Evolutionary conservation across 37 sponge, comb jelly and placozoan species (phyloP).

Genomic region (Agelas oroides): DNA sequence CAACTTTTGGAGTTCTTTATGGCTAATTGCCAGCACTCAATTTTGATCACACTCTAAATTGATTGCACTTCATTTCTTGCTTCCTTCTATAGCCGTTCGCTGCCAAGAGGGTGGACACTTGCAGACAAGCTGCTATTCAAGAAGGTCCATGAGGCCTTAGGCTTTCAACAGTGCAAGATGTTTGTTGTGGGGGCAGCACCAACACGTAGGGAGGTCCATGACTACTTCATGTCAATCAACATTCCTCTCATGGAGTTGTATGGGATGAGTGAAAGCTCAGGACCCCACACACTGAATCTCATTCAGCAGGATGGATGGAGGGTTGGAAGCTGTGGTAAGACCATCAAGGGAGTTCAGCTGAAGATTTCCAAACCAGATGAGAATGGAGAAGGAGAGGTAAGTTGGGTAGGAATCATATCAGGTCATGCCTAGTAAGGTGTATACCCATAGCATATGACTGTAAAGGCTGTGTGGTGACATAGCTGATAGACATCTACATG

Average conservation of each 20-base stretch:
- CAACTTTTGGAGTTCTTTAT: too few relatives aligned
- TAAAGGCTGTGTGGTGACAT: too few relatives aligned
- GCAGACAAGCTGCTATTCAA: slow-evolving; percentile 73
- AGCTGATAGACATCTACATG: too few relatives aligned
- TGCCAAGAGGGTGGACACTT: slow-evolving; percentile 74
- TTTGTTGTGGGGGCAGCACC: slow-evolving; percentile 54
- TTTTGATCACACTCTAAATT: too few relatives aligned
- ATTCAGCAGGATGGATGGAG: slow-evolving; percentile 64
- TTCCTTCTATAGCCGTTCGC: slow-evolving; percentile 30
- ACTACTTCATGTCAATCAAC: slow-evolving; percentile 87
- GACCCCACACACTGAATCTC: slow-evolving; percentile 57
- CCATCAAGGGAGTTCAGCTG: slow-evolving; percentile 63
- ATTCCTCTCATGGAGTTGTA: slow-evolving; percentile 92
- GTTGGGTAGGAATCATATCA: too few relatives aligned
- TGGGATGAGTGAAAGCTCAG: slow-evolving; percentile 78
- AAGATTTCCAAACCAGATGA: slow-evolving; percentile 83
- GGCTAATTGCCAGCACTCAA: background rate
- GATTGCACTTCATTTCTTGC: too few relatives aligned
- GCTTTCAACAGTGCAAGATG: slow-evolving; percentile 48
- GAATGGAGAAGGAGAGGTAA: slow-evolving; percentile 92
- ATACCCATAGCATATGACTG: too few relatives aligned
- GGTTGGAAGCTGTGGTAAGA: slow-evolving; percentile 73
- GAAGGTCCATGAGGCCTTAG: slow-evolving; percentile 56
- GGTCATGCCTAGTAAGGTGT: too few relatives aligned
- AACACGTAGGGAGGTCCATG: slow-evolving; percentile 37